These are phyloP conservation scores for Calameuta pallipes DNA, from an alignment of 2,888 invertebrate species.

Conservation along the genomic window DNA sequence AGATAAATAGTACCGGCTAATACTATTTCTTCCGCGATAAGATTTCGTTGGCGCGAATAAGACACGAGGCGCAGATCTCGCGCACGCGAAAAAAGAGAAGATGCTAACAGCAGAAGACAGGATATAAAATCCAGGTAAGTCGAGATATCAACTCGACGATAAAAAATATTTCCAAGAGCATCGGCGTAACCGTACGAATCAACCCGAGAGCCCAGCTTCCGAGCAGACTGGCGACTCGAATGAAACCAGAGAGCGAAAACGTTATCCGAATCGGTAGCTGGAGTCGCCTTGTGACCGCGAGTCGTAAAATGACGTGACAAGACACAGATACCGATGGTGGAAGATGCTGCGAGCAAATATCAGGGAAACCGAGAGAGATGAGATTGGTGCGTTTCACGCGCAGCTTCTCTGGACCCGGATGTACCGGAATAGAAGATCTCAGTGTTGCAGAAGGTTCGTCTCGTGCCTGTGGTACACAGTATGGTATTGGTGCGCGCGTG, in stretches of 20 bases:
- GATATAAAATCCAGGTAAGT: neutral
- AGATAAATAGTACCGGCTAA: neutral
- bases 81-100: neutral
- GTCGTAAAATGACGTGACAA: too few species aligned
- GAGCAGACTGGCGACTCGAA: too few species aligned
- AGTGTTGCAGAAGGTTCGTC: slow-evolving; percentile 36
- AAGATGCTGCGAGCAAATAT: neutral
- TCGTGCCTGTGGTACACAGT: neutral
- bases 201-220: too few species aligned
- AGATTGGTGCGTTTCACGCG: slow-evolving; percentile 1
- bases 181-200: too few species aligned
- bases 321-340: neutral
- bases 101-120: neutral
- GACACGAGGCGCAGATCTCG: neutral
- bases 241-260: too few species aligned
- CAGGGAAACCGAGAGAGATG: neutral
- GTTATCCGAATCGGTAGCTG: too few species aligned
- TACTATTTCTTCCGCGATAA: neutral
- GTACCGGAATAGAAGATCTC: slow-evolving; percentile 47
- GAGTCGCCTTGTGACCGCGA: too few species aligned
- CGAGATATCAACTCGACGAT: too few species aligned
- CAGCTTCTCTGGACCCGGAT: slow-evolving; percentile 48
- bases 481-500: slow-evolving; percentile 31
- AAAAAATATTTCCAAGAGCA: too few species aligned
- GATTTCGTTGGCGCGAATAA: neutral